These are phyloP conservation scores for Clivina fossor DNA, from an alignment of 2,888 invertebrate species.

Conservation along the genomic window DNA sequence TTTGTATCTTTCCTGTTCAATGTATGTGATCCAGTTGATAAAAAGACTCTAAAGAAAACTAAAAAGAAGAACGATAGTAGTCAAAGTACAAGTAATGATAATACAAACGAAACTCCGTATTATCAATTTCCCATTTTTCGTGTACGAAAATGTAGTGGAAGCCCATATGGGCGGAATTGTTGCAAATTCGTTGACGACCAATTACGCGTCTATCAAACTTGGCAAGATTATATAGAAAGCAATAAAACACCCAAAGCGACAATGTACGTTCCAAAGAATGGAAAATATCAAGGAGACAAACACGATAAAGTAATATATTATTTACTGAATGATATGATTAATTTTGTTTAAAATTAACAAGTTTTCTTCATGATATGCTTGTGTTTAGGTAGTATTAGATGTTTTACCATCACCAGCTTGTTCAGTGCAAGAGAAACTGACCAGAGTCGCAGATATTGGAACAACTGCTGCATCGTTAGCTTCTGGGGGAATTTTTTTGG, in stretches of 20 bases:
- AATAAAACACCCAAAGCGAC: constrained; percentile 60
- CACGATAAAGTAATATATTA: constrained; percentile 29
- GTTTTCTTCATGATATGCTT: constrained; percentile 47
- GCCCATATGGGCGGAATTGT: constrained; percentile 14
- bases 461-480: constrained; percentile 46
- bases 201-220: constrained; percentile 59
- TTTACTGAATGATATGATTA: constrained; percentile 1
- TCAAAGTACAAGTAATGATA: no score
- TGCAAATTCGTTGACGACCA: constrained; percentile 54
- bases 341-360: constrained; percentile 17
- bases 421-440: constrained; percentile 42
- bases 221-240: constrained; percentile 57
- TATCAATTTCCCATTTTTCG: constrained; percentile 19
- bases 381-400: constrained; percentile 50
- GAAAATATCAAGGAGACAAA: constrained; percentile 53
- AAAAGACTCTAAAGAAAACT: not conserved
- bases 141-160: constrained; percentile 20
- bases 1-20: constrained; percentile 41
- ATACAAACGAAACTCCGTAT: no score
- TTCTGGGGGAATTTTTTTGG: constrained; percentile 58
- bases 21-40: constrained; percentile 37
- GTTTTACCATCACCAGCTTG: constrained; percentile 47
- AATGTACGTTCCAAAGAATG: constrained; percentile 58
- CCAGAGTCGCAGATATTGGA: constrained; percentile 43
- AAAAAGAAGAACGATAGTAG: not conserved